phyloP scores from a whole-genome alignment of 2,888 invertebrate species.

The Strigamia crassipes region DNA sequence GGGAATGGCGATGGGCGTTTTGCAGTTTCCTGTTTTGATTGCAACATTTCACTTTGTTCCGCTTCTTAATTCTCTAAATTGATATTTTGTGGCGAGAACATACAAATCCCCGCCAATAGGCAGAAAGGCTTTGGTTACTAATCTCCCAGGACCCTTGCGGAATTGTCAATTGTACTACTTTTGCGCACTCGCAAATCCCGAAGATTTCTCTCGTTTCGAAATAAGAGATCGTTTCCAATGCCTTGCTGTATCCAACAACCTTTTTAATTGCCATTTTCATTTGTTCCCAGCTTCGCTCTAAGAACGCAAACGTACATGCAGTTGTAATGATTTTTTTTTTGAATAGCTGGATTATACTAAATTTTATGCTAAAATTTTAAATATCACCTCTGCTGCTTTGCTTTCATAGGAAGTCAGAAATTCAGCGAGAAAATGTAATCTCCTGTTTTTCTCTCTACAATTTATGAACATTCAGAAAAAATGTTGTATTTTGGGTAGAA shows the following conservation, averaged over 20 bases:
- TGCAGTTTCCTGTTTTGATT: constrained; percentile 5
- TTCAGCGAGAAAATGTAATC: too few species aligned
- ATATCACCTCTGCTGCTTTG: too few species aligned
- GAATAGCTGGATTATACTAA: too few species aligned
- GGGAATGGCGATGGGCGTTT: neutral
- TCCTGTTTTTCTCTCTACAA: too few species aligned
- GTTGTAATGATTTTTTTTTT: too few species aligned
- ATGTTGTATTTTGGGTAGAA: too few species aligned
- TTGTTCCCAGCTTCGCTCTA: neutral
- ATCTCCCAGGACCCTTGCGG: neutral
- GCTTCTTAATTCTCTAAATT: constrained; percentile 21
- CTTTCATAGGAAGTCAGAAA: too few species aligned
- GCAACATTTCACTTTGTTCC: constrained; percentile 21
- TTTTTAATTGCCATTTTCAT: neutral
- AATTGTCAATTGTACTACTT: constrained; percentile 13
- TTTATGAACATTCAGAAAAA: too few species aligned
- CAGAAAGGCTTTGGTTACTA: constrained; percentile 16
- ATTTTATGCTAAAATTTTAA: too few species aligned
- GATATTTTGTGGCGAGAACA: constrained; percentile 21
- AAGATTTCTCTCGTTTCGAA: constrained; percentile 10
- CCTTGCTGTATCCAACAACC: neutral
- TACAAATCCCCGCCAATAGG: constrained; percentile 7
- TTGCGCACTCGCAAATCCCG: constrained; percentile 6
- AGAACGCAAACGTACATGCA: too few species aligned
- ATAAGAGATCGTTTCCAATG: constrained; percentile 16